Percentiles rank a stretch among this genome's conserved stretches.
phyloP scores from a whole-genome alignment of 1,140 invertebrate genomes.

The Oreohelix idahoensis region DNA sequence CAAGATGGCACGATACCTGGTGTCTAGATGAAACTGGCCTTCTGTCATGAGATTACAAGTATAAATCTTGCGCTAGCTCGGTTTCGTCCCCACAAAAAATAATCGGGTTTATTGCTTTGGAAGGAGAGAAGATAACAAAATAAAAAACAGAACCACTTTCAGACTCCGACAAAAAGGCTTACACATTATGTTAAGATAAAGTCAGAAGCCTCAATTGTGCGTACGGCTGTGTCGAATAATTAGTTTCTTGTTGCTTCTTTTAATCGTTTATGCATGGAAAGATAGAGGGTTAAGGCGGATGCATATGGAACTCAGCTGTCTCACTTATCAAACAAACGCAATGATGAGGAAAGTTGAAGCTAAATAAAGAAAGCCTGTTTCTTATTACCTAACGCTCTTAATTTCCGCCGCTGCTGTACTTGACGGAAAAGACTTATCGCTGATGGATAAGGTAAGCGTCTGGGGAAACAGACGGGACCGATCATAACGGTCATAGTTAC shows the following conservation, averaged over 20 bases:
- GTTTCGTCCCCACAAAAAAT: too few relatives aligned
- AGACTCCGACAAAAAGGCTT: too few relatives aligned
- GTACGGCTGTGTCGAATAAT: neutral
- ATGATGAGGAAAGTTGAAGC: neutral
- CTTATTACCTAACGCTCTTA: neutral
- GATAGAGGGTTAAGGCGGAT: neutral
- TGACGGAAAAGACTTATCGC: neutral
- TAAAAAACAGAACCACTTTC: too few relatives aligned
- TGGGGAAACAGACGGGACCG: neutral
- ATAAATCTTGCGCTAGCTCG: too few relatives aligned
- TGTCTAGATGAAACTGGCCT: too few relatives aligned
- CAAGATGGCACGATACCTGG: too few relatives aligned
- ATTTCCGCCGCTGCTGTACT: neutral
- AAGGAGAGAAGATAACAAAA: too few relatives aligned
- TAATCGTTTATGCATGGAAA: neutral
- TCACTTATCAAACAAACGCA: neutral
- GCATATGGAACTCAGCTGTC: neutral
- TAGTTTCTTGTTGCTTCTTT: neutral
- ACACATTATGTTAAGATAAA: too few relatives aligned
- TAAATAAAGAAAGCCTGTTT: neutral
- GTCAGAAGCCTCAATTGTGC: neutral
- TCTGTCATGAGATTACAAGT: too few relatives aligned
- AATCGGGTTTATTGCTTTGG: too few relatives aligned
- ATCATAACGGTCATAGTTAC: neutral
- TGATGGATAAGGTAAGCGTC: conserved; percentile 1